Base-by-base conservation (phyloP, 2,113 vertebrate genomes). In the Benitochromis conjunctus region DNA sequence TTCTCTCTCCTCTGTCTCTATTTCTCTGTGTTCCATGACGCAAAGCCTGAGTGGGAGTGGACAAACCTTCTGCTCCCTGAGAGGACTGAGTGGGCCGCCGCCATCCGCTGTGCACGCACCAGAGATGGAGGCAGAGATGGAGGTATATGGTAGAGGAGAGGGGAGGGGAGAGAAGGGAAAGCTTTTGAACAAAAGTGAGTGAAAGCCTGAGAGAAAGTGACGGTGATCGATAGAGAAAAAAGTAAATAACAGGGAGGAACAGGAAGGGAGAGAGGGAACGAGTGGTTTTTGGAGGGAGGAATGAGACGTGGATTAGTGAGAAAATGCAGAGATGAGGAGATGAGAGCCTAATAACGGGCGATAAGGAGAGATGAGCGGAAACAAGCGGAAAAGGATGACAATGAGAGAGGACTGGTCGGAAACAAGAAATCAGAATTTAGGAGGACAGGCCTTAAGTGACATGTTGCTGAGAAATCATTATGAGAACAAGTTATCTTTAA, bases 1-100 rank as follows among this genome's bases (percentile, higher is more conserved):
- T 92, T 94, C 92, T 85, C 88, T 83, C 91, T 92, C 88, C 90
- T 89, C 90, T 85, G 84, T 91, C 89, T 93, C 86, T 88, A 71
- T 92, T 91, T 94, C 85, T 92, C 89, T 90, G 85, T 95, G 94
- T 96, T 97, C 95, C 94, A 93, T 97, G 96, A 97, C 96, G 96
- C 96, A 96, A 94, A 95, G 89, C 88, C 86, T 91, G 94, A 96
- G 95, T 96, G 94, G 95, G 95, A 95, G 95, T 94, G 94, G 95
- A 94, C 91, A 94, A 94, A 95, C 95, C 96, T 96, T 94, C 94
- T 95, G 96, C 94, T 96, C 94, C 93, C 94, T 89, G 91, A 91
- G 95, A 95, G 95, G 94, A 94, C 92, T 94, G 94, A 94, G 94
- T 94, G 95, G 94, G 94, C 92, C 24, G 93, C 79, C 77, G 88